phyloP scores from a whole-genome alignment of 53 echinoderm and acorn worm genomes.

The Echinometra lucunter region DNA sequence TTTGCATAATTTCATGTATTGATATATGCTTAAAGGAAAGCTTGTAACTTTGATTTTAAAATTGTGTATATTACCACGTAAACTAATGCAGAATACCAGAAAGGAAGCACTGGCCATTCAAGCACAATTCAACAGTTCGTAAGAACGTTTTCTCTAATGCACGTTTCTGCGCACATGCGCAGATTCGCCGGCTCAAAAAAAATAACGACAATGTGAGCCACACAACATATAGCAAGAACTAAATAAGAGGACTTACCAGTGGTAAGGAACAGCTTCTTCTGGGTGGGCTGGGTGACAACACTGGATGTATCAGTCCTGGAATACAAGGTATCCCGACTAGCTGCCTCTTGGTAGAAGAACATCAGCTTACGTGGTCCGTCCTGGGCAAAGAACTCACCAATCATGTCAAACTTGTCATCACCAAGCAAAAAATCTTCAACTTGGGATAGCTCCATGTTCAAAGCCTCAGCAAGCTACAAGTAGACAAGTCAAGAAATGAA shows the following conservation, averaged over 20 bases:
- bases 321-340: slow-evolving; percentile 83
- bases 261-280: slow-evolving; percentile 95
- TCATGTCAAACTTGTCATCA: slow-evolving; percentile 98
- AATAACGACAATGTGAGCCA: too few species aligned
- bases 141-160: too few species aligned
- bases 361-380: slow-evolving; percentile 97
- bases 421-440: slow-evolving; percentile 93
- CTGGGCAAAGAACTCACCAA: slow-evolving; percentile 92
- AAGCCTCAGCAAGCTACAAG: slow-evolving; percentile 87
- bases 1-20: too few species aligned
- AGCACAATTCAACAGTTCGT: too few species aligned
- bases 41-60: too few species aligned
- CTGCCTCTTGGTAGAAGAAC: slow-evolving; percentile 96
- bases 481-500: neutral
- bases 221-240: too few species aligned
- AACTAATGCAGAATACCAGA: too few species aligned
- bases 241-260: slow-evolving; percentile 41
- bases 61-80: too few species aligned
- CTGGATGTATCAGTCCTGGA: slow-evolving; percentile 93
- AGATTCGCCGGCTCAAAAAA: too few species aligned
- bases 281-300: slow-evolving; percentile 79
- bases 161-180: too few species aligned
- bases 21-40: too few species aligned
- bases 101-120: too few species aligned
- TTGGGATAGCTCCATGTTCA: slow-evolving; percentile 86